Percentiles rank a stretch among this genome's conserved stretches.
Evolutionary conservation across 2,113 vertebrate species (phyloP).

Genomic region (Urocynchramus pylzowi): DNA sequence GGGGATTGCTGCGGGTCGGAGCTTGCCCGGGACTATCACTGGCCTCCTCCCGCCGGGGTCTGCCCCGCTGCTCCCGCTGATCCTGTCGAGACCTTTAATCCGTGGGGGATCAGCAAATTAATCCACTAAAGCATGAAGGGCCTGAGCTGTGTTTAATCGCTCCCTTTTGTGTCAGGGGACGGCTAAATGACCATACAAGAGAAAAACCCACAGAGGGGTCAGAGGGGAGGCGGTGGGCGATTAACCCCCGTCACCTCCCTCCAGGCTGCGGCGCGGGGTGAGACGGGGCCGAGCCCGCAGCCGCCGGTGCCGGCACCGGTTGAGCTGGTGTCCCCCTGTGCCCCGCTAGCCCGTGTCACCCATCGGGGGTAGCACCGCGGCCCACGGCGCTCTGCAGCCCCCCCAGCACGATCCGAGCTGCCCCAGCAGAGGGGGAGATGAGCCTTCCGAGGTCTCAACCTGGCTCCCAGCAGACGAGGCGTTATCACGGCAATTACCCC

Average conservation of each 20-base stretch:
- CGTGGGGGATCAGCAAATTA: conserved; percentile 74
- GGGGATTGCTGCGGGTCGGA: neutral
- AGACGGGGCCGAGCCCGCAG: conserved; percentile 17
- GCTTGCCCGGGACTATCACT: neutral
- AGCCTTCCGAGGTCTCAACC: neutral
- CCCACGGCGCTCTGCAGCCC: rapidly evolving
- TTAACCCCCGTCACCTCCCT: conserved; percentile 74
- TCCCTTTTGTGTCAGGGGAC: conserved; percentile 71
- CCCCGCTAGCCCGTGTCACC: neutral
- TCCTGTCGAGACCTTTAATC: conserved; percentile 68
- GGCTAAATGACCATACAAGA: conserved; percentile 74
- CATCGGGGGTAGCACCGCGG: neutral
- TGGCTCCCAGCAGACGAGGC: conserved; percentile 8
- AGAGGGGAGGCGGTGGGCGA: conserved; percentile 74
- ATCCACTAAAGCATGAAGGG: conserved; percentile 76
- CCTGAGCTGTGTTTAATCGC: conserved; percentile 73
- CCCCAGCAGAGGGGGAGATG: neutral
- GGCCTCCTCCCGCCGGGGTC: conserved; percentile 15
- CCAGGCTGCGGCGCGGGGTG: conserved; percentile 48
- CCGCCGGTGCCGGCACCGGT: neutral
- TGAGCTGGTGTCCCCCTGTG: neutral
- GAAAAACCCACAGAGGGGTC: conserved; percentile 77
- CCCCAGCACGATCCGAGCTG: neutral
- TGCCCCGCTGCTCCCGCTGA: conserved; percentile 32
- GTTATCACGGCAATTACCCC: conserved; percentile 46